Base-by-base conservation (phyloP, 2,888 invertebrate species). In the Macrophya alboannulata region DNA sequence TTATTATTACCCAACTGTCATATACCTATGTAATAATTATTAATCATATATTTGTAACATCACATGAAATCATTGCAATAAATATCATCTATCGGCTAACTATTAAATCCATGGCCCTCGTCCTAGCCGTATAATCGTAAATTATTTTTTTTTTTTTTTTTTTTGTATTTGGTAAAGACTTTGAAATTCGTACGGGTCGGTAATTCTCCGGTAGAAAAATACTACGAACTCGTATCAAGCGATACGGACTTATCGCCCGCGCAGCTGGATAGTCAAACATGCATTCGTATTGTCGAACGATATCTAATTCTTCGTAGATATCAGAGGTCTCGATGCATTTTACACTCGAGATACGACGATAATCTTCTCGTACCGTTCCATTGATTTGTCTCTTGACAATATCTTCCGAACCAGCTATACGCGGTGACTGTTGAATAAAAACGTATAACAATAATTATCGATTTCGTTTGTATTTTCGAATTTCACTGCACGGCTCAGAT, bases 31-130 rank as follows among this genome's bases (percentile, higher is more conserved):
- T 62, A 25, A n/a, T 79, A 55, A 79, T 55, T 10, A 79, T 79
- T 55, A 59, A 59, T 48, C 45, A 59, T 79, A 71, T 71, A n/a
- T 17, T 59, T 37, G 55, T 79, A 37, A 79, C 79, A 79, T 79
- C 79, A 79, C 79, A 79, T 12, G 40, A 17, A 21, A 79, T 79
- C 10, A 40, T 59, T 79, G 79, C 79, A 79, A 79, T 79, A 79
- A 79, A 79, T 79, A 79, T 79, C 55, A 79, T 17, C n/a, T 37
- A 79, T 79, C 55, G 37, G 55, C 40, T 31, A 71, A 71, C n/a
- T 17, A 71, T 40, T 40, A 9, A 5, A 55, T n/a, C n/a, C 17
- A 51, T 51, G 17, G 31, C 31, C 31, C 17, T 15, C 1, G 4
- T 5, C 3, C 8, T 40, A 71, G 4, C n/a, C n/a, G 40, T n/a